phyloP scores from a whole-genome alignment of 2,888 invertebrate species.

The Pristionchus fissidentatus region DNA sequence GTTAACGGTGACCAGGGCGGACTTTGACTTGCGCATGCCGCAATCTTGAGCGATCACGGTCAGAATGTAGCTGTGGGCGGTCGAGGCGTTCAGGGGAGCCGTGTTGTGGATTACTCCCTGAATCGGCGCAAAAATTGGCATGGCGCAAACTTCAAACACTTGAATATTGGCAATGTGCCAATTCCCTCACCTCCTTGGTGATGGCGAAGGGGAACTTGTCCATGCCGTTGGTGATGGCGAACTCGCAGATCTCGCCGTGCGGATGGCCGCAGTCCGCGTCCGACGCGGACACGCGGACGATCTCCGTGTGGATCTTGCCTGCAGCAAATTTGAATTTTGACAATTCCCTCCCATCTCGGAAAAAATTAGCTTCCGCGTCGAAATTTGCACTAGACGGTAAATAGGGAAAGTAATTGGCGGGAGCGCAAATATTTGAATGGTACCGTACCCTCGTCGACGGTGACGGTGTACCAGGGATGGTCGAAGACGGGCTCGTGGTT shows the following conservation, averaged over 20 bases:
- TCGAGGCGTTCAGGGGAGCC: conserved; percentile 91
- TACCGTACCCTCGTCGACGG: conserved; percentile 87
- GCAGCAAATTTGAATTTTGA: conserved; percentile 17
- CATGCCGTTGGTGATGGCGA: conserved; percentile 86
- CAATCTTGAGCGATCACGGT: conserved; percentile 97
- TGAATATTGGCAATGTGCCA: neutral
- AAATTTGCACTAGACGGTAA: neutral
- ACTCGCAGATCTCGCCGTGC: conserved; percentile 95
- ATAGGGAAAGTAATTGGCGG: neutral
- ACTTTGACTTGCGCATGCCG: conserved; percentile 88
- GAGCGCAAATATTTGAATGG: neutral
- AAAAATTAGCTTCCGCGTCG: neutral
- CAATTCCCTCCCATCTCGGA: neutral
- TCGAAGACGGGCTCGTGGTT: conserved; percentile 93
- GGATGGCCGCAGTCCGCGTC: conserved; percentile 96
- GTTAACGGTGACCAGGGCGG: conserved; percentile 95
- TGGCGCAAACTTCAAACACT: neutral
- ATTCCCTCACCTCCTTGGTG: conserved; percentile 60
- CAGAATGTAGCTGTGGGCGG: conserved; percentile 94
- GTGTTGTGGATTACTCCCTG: conserved; percentile 86
- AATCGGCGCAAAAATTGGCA: neutral
- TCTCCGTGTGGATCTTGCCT: conserved; percentile 85
- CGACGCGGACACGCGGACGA: conserved; percentile 90
- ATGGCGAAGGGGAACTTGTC: conserved; percentile 73
- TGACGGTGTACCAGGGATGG: conserved; percentile 89